Conservation (phyloP, 2,113 vertebrate species). For the Equus quagga region DNA sequence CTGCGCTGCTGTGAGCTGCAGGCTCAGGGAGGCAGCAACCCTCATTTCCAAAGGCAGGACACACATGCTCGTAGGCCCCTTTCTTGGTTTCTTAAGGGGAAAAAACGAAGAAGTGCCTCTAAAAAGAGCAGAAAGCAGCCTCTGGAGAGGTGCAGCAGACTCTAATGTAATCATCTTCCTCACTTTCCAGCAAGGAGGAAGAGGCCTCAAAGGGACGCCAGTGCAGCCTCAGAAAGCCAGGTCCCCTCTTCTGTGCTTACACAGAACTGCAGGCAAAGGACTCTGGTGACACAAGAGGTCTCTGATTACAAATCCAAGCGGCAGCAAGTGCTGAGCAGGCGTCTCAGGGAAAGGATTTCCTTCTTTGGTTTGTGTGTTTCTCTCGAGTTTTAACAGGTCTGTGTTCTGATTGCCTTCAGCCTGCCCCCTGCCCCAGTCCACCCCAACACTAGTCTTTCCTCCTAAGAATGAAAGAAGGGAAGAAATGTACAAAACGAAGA, state of each 20-base stretch:
- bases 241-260: background rate
- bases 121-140: slow-evolving; percentile 2
- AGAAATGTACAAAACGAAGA: background rate
- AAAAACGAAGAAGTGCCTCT: slow-evolving; percentile 10
- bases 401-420: background rate
- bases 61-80: background rate
- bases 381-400: slow-evolving; percentile 18
- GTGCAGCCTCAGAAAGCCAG: slow-evolving; percentile 8
- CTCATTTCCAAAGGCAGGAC: background rate
- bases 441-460: background rate
- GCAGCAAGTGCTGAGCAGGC: background rate
- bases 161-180: background rate
- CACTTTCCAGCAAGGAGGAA: background rate
- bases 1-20: background rate
- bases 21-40: background rate
- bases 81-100: background rate
- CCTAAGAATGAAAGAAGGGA: background rate
- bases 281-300: background rate
- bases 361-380: background rate
- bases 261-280: background rate
- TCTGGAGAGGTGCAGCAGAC: accelerated
- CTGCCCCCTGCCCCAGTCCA: background rate
- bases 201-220: background rate
- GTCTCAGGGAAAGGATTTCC: background rate
- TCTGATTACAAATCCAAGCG: background rate